A percentile compares a stretch with the other conserved stretches of the same genome.
Conservation (phyloP, 2,888 invertebrate genomes). For the Bhutanitis thaidina region DNA sequence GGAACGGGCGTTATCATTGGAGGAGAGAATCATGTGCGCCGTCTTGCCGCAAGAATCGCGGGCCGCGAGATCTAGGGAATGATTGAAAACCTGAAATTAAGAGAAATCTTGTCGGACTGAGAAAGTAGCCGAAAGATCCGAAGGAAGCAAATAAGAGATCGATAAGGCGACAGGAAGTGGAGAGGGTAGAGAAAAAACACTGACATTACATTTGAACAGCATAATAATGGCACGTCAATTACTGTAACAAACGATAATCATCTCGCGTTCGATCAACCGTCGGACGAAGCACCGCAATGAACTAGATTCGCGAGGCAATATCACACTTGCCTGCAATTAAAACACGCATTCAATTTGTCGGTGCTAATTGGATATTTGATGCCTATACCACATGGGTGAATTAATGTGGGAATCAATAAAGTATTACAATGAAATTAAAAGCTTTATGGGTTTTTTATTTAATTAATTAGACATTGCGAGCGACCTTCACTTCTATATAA, state of each 20-base stretch:
- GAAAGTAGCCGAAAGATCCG: constrained; percentile 1
- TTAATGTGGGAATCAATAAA: no score
- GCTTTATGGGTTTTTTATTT: no score
- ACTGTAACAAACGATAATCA: neutral
- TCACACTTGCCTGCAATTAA: no score
- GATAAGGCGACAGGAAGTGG: neutral
- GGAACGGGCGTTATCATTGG: neutral
- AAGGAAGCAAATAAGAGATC: neutral
- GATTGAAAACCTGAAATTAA: constrained; percentile 4
- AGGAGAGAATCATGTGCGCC: no score
- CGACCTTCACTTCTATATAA: no score
- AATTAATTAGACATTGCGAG: no score
- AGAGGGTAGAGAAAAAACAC: neutral
- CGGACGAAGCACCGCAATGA: neutral
- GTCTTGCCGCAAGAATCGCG: neutral
- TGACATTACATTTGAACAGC: neutral
- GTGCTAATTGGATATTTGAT: neutral
- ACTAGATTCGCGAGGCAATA: neutral
- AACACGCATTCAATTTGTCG: no score
- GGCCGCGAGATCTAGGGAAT: constrained; percentile 1
- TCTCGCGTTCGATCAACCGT: neutral
- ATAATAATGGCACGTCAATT: neutral
- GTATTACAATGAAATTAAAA: no score
- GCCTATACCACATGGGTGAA: neutral
- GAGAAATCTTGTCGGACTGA: neutral